A percentile compares a stretch with the other conserved stretches of the same genome.
These are phyloP conservation scores for Salmo trutta DNA, from an alignment of 2,797 vertebrate species.

Conservation along the genomic window DNA sequence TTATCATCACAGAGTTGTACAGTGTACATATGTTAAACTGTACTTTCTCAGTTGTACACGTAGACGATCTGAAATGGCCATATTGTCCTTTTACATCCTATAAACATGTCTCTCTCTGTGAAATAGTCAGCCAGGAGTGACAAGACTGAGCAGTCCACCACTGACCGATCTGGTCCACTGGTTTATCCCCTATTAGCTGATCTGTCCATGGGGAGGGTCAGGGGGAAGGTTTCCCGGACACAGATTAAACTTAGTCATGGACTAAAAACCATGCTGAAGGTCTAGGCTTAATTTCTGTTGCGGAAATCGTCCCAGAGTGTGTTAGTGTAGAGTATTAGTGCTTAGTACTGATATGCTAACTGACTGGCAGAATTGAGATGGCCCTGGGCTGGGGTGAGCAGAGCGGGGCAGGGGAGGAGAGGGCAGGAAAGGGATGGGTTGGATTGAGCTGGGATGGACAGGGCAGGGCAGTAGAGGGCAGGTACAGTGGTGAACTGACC, in stretches of 20 bases:
- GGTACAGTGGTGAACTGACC: slow-evolving; percentile 22
- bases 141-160: too few relatives aligned
- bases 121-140: too few relatives aligned
- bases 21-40: background rate
- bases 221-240: background rate
- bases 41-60: background rate
- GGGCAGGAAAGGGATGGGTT: background rate
- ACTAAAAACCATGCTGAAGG: too few relatives aligned
- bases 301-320: background rate
- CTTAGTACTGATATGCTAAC: background rate
- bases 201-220: background rate
- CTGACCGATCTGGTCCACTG: background rate
- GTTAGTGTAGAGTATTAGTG: background rate
- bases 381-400: background rate
- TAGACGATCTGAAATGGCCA: background rate
- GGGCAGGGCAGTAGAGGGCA: background rate
- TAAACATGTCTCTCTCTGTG: background rate
- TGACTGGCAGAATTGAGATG: slow-evolving; percentile 11
- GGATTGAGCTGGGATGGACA: background rate
- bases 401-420: background rate
- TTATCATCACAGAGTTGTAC: background rate
- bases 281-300: background rate
- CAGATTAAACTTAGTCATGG: too few relatives aligned
- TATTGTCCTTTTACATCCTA: background rate
- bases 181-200: background rate